Percentiles rank a stretch among this genome's conserved stretches.
These are phyloP conservation scores for Atopsyche davidsoni DNA, from an alignment of 1,140 invertebrate genomes.

Conservation along the genomic window DNA sequence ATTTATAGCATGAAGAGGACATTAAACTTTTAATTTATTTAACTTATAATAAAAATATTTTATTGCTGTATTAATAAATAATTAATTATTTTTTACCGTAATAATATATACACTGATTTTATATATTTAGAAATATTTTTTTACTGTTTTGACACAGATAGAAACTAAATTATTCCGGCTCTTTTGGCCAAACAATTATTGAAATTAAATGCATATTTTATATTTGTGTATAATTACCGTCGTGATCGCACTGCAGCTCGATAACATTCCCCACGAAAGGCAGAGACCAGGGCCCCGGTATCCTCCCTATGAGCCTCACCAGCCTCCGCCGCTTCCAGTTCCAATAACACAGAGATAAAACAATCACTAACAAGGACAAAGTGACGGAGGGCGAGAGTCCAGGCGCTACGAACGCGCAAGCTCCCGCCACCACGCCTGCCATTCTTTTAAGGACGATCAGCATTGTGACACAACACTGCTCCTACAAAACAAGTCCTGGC, in stretches of 20 bases:
- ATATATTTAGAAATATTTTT: too few relatives aligned
- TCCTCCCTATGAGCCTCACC: constrained; percentile 43
- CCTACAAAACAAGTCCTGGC: too few relatives aligned
- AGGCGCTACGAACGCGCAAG: background rate
- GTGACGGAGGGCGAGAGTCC: constrained; percentile 22
- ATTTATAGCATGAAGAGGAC: too few relatives aligned
- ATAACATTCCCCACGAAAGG: constrained; percentile 45
- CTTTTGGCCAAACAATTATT: too few relatives aligned
- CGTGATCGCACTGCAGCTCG: constrained; percentile 27
- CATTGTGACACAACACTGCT: too few relatives aligned
- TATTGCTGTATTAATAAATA: too few relatives aligned
- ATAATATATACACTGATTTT: too few relatives aligned
- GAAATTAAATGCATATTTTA: background rate
- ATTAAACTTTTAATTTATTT: too few relatives aligned
- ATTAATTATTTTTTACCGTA: too few relatives aligned
- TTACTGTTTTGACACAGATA: too few relatives aligned
- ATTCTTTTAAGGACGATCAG: constrained; percentile 8
- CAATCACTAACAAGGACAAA: constrained; percentile 20
- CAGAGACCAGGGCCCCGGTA: constrained; percentile 52
- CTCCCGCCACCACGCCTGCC: background rate
- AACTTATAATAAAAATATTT: too few relatives aligned
- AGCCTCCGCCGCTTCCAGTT: constrained; percentile 39
- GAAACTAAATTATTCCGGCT: too few relatives aligned
- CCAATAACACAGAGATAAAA: constrained; percentile 31
- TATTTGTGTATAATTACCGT: constrained; percentile 12